Percentiles rank a stretch among this genome's conserved stretches.
These are phyloP conservation scores for Dasysyrphus tricinctus DNA, from an alignment of 2,888 invertebrate species.

Conservation along the genomic window DNA sequence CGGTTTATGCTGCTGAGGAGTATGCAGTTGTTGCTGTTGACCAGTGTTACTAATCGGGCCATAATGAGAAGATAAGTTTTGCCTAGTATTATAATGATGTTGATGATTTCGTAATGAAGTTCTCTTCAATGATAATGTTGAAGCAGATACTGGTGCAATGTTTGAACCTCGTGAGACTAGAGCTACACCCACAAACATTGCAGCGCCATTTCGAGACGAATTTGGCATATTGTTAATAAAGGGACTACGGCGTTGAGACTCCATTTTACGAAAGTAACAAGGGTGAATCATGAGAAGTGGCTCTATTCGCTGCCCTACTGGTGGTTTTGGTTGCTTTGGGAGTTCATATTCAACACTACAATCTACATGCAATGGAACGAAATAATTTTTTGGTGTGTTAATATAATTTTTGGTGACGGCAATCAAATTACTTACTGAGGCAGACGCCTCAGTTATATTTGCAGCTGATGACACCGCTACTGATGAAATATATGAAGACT, in stretches of 20 bases:
- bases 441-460: conserved; percentile 78
- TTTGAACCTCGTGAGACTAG: conserved; percentile 45
- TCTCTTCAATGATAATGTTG: conserved; percentile 78
- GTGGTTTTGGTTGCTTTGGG: conserved; percentile 94
- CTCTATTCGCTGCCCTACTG: conserved; percentile 91
- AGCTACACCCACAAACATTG: conserved; percentile 77
- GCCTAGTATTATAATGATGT: conserved; percentile 76
- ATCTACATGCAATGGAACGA: conserved; percentile 94
- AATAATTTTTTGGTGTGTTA: conserved; percentile 89
- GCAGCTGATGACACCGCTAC: conserved; percentile 72
- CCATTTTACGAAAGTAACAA: conserved; percentile 94
- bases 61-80: conserved; percentile 75
- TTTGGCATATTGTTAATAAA: conserved; percentile 93
- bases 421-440: conserved; percentile 85
- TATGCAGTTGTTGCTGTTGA: conserved; percentile 77
- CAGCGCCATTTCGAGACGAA: conserved; percentile 84
- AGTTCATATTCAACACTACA: conserved; percentile 96
- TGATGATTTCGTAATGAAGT: conserved; percentile 65
- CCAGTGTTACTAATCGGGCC: conserved; percentile 41
- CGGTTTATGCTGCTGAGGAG: conserved; percentile 78
- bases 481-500: conserved; percentile 72
- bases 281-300: conserved; percentile 95
- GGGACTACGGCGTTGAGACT: conserved; percentile 91
- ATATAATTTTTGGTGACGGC: conserved; percentile 80
- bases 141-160: conserved; percentile 65